Evolutionary conservation across 2,888 invertebrate species (phyloP).

Genomic region (Chloroclystis v-ata): DNA sequence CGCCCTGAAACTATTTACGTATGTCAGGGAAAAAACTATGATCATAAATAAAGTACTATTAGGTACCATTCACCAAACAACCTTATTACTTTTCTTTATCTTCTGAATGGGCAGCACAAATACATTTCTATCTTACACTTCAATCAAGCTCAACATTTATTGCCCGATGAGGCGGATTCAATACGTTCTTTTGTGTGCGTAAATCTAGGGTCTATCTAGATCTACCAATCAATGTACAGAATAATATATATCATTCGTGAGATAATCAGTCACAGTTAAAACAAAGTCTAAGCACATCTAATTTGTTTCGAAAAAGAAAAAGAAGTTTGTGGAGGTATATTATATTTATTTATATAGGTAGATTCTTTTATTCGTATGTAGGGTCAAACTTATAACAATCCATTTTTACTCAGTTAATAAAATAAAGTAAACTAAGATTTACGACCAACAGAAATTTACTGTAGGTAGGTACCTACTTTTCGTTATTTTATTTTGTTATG

Average conservation of each 20-base stretch:
- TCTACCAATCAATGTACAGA: constrained; percentile 13
- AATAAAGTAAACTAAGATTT: too few relatives aligned
- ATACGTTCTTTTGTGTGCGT: constrained; percentile 13
- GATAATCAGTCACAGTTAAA: neutral
- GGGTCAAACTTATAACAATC: too few relatives aligned
- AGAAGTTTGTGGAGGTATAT: too few relatives aligned
- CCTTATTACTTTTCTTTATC: constrained; percentile 7
- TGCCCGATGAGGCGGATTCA: constrained; percentile 15
- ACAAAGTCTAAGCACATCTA: too few relatives aligned
- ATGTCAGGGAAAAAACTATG: too few relatives aligned
- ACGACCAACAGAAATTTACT: too few relatives aligned
- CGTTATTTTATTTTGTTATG: neutral
- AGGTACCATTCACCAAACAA: constrained; percentile 9
- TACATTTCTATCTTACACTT: constrained; percentile 14
- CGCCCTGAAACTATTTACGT: too few relatives aligned
- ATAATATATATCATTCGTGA: constrained; percentile 4
- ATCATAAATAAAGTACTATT: constrained; percentile 9
- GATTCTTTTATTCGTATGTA: too few relatives aligned
- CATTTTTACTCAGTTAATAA: too few relatives aligned
- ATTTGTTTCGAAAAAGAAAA: too few relatives aligned
- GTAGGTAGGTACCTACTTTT: neutral
- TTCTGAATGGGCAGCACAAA: constrained; percentile 13
- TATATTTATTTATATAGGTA: too few relatives aligned
- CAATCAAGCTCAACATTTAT: constrained; percentile 18
- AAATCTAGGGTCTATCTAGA: constrained; percentile 12